Base-by-base conservation (phyloP, 2,113 vertebrate genomes). In the Passer montanus region DNA sequence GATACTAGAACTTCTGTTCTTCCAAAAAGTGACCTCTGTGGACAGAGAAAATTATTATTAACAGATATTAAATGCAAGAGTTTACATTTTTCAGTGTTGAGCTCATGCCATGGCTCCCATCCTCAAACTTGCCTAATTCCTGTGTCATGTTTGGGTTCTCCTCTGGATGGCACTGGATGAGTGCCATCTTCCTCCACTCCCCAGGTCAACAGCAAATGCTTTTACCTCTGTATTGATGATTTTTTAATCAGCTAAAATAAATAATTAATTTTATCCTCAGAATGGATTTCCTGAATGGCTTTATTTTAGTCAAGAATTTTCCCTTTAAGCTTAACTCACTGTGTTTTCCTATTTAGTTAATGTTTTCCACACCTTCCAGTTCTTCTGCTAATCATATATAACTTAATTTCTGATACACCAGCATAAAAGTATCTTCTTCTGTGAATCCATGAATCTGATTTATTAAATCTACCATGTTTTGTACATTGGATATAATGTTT, bases 121-220 rank as follows among this genome's bases (percentile, higher is more conserved):
- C 21, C n/a, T 73, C 72, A 67, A 28, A 66, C 16, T 35, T 64
- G 11, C 24, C 10, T 50, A 35, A 35, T 49, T 77, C 41, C 44
- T 73, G 27, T 1, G 0, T 78, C 35, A 24, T 21, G 3, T 82
- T 49, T 18, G n/a, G 7, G 5, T 63, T 74, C 21, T 91, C 10
- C 27, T 84, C 59, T 63, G 33, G 3, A 20, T 66, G 18, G 39
- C 27, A 81, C 59, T 63, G 33, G 3, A 20, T 66, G 18, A 44
- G 8, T 55, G 26, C 7, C 47, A 59, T 2, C 3, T 4, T 4
- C 8, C 15, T 24, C 20, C 28, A 16, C 22, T 4, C 3, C 5
- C 8, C 50, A 15, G 7, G 46, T 12, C 22, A 75, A 53, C 8
- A 72, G 47, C 15, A 63, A 58, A 47, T 55, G 28, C 14, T 92